These are phyloP conservation scores for Trogon melanurus DNA, from an alignment of 2,113 vertebrate genomes.

Conservation along the genomic window DNA sequence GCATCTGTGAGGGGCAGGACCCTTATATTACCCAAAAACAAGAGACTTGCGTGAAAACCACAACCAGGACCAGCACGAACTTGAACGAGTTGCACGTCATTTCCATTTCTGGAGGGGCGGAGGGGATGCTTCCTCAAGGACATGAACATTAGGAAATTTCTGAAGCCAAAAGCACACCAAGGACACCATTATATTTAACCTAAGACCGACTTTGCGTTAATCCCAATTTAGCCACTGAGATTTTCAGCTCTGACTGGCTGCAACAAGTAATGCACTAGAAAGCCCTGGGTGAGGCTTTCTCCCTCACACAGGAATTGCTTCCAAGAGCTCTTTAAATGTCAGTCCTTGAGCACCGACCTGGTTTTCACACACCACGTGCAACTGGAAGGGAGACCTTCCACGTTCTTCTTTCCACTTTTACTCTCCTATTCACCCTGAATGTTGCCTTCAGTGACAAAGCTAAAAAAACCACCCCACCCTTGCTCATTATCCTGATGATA, in stretches of 20 bases:
- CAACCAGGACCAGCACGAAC: background rate
- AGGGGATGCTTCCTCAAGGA: background rate
- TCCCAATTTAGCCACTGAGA: background rate
- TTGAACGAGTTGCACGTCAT: background rate
- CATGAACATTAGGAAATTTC: background rate
- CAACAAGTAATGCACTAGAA: slow-evolving; percentile 22
- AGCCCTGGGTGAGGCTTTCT: background rate
- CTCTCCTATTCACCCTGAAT: slow-evolving; percentile 66
- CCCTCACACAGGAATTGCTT: background rate
- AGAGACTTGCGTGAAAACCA: background rate
- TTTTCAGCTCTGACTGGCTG: slow-evolving; percentile 19
- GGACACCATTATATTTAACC: slow-evolving; percentile 2
- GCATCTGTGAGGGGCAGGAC: rapidly evolving
- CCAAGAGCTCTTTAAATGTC: background rate
- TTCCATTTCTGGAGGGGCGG: background rate
- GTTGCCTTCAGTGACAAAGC: slow-evolving; percentile 72
- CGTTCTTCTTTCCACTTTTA: slow-evolving; percentile 53
- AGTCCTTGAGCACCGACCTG: background rate
- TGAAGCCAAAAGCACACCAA: slow-evolving; percentile 7
- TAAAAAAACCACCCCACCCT: slow-evolving; percentile 52
- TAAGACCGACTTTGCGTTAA: slow-evolving; percentile 23
- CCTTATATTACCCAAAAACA: background rate
- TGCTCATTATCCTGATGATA: slow-evolving; percentile 64
- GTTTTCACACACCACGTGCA: background rate
- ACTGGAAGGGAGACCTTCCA: background rate